phyloP scores from a whole-genome alignment of 2,113 vertebrate species.

The Nothoprocta pentlandii region DNA sequence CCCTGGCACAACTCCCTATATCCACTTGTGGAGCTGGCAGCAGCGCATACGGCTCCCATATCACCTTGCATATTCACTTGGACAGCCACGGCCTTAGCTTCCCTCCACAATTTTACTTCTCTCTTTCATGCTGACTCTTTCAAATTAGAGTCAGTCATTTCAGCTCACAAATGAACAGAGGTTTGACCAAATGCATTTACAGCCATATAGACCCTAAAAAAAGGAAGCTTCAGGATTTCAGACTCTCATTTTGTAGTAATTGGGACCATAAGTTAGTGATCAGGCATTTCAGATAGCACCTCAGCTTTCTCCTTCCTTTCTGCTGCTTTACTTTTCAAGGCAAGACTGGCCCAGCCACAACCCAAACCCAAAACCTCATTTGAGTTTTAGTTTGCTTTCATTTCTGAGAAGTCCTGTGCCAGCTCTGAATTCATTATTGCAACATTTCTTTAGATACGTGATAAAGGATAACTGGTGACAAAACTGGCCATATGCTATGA shows the following conservation, averaged over 20 bases:
- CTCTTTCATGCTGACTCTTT: constrained; percentile 3
- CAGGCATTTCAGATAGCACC: neutral
- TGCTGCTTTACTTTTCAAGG: neutral
- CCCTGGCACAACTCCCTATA: neutral
- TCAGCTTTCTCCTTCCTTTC: neutral
- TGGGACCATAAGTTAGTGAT: neutral
- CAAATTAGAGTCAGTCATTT: constrained; percentile 31
- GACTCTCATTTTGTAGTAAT: neutral
- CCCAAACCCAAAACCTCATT: neutral
- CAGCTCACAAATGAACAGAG: constrained; percentile 36
- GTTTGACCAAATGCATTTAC: constrained; percentile 2
- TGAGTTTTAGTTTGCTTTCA: neutral
- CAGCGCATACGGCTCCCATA: neutral
- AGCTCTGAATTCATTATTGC: neutral
- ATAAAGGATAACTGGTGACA: neutral
- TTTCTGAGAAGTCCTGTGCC: neutral
- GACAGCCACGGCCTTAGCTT: neutral
- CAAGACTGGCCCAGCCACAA: neutral
- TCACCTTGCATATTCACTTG: neutral
- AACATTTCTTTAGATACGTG: neutral
- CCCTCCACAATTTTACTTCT: neutral
- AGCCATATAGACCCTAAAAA: neutral
- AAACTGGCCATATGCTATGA: neutral
- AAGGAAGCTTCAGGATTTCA: neutral
- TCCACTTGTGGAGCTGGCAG: neutral